A percentile compares a stretch with the other conserved stretches of the same genome.
Conservation (phyloP, 2,797 vertebrate species). For the Fringilla coelebs region DNA sequence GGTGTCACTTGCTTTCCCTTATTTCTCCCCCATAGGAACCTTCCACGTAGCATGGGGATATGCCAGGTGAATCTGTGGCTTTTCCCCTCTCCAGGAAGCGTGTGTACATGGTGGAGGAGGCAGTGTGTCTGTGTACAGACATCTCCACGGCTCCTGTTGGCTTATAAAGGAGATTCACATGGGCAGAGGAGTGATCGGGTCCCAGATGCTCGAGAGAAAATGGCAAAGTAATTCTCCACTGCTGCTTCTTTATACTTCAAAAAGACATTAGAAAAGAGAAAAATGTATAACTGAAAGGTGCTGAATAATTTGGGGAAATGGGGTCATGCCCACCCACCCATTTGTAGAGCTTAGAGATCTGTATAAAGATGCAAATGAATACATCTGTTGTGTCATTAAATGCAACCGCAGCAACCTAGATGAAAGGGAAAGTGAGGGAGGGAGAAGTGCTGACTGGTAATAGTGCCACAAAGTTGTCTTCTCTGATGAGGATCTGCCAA, state of each 20-base stretch:
- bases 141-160: background rate
- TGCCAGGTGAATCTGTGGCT: background rate
- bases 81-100: background rate
- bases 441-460: conserved; percentile 58
- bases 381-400: conserved; percentile 70
- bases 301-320: conserved; percentile 63
- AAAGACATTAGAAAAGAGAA: conserved; percentile 25
- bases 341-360: conserved; percentile 64
- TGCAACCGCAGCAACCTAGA: conserved; percentile 63
- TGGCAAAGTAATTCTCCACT: background rate
- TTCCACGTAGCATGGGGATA: background rate
- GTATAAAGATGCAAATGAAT: conserved; percentile 70
- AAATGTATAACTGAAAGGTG: conserved; percentile 58
- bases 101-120: background rate
- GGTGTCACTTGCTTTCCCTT: background rate
- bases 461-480: conserved; percentile 37
- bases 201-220: conserved; percentile 20
- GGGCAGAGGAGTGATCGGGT: accelerated
- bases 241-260: background rate
- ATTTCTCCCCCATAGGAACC: background rate
- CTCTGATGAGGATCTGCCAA: conserved; percentile 33
- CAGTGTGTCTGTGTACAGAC: background rate
- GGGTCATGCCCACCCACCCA: conserved; percentile 66
- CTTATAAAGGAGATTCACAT: background rate
- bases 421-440: conserved; percentile 50